Percentiles rank a stretch among this genome's conserved stretches.
Conservation (phyloP, 2,888 invertebrate genomes). For the Laothoe populi region DNA sequence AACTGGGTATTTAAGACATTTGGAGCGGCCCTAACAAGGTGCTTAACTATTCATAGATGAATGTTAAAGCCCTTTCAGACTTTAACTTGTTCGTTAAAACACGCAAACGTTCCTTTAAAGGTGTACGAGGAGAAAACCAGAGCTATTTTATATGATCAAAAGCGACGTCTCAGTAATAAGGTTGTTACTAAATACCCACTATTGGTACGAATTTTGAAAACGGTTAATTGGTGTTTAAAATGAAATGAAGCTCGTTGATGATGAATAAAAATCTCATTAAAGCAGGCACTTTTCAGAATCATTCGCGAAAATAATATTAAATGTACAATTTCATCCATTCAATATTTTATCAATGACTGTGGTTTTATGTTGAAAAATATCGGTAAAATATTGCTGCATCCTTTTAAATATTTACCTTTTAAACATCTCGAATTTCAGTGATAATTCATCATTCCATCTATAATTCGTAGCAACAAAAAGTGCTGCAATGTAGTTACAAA, state of each 20-base stretch:
- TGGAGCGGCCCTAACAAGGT: conserved; percentile 73
- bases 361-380: conserved; percentile 2
- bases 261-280: conserved; percentile 16
- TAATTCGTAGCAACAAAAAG: background rate
- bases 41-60: conserved; percentile 68
- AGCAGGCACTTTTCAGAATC: conserved; percentile 17
- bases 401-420: background rate
- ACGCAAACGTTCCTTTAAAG: conserved; percentile 61
- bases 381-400: background rate
- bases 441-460: background rate
- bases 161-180: conserved; percentile 59
- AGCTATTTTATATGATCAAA: conserved; percentile 65
- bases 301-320: conserved; percentile 1
- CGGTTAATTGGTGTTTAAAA: conserved; percentile 47
- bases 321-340: conserved; percentile 16
- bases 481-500: background rate
- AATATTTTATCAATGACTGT: conserved; percentile 13
- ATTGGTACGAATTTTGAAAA: conserved; percentile 42
- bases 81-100: conserved; percentile 71
- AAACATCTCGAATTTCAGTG: background rate
- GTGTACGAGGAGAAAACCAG: conserved; percentile 51
- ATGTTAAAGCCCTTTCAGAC: conserved; percentile 63
- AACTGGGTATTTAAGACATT: conserved; percentile 70
- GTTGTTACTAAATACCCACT: conserved; percentile 52
- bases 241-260: conserved; percentile 27